phyloP scores from a whole-genome alignment of 2,797 vertebrate genomes.

The Lepilemur ruficaudatus region DNA sequence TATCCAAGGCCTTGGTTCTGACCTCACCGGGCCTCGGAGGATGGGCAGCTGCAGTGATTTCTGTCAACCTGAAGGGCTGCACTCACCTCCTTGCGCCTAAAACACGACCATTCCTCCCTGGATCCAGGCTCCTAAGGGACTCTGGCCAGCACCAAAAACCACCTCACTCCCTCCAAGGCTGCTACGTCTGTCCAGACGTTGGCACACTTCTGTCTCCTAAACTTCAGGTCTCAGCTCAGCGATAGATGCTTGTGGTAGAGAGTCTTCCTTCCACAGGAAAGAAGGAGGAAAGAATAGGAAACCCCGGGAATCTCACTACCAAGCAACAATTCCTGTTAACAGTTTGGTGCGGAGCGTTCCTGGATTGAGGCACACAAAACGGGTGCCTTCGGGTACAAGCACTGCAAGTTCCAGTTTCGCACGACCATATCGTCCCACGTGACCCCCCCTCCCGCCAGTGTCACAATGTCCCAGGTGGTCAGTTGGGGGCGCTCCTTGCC shows the following conservation, averaged over 20 bases:
- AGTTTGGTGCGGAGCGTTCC: not conserved
- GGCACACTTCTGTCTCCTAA: not conserved
- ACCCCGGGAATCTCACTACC: not conserved
- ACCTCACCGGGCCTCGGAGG: not conserved
- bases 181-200: not conserved
- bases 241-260: not conserved
- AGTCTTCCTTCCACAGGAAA: not conserved
- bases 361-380: not conserved
- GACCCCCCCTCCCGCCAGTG: not conserved
- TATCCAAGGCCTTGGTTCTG: not conserved
- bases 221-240: not conserved
- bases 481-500: slow-evolving; percentile 50
- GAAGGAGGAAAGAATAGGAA: not conserved
- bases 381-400: not conserved
- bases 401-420: not conserved
- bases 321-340: not conserved
- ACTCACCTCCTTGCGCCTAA: not conserved
- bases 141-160: not conserved
- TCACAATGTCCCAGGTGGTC: not conserved
- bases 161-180: not conserved
- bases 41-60: not conserved
- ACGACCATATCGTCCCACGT: not conserved
- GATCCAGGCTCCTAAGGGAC: not conserved
- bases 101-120: not conserved
- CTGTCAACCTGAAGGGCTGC: not conserved